Evolutionary conservation across 2,113 vertebrate species (phyloP).

Genomic region (Hemiprocne comata): DNA sequence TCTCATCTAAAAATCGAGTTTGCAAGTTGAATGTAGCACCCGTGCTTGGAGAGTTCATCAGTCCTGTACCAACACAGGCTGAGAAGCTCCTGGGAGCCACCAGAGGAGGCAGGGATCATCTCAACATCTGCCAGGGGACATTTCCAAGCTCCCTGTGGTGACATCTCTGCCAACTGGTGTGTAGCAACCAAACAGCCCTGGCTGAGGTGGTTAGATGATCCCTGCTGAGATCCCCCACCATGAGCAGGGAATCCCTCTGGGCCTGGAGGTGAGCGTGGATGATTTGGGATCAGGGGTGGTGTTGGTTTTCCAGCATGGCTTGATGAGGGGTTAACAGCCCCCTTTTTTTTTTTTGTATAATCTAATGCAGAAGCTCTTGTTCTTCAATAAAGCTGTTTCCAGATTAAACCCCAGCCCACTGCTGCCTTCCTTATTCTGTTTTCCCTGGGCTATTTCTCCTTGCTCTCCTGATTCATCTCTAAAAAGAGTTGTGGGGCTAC

Average conservation of each 20-base stretch:
- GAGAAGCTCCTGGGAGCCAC: background rate
- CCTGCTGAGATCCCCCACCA: background rate
- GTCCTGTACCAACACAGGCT: background rate
- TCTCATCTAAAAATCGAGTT: background rate
- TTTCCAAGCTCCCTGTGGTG: background rate
- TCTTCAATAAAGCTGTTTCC: constrained; percentile 27
- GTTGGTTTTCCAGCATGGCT: background rate
- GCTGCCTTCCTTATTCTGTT: background rate
- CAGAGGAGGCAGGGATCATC: background rate
- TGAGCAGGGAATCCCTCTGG: background rate
- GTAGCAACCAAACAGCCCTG: background rate
- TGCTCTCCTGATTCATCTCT: background rate
- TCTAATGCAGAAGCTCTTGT: background rate
- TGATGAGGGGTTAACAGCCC: background rate
- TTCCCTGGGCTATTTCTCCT: background rate
- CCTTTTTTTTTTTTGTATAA: background rate
- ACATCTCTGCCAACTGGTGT: background rate
- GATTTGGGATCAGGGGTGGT: rapidly evolving
- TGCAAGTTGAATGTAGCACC: background rate
- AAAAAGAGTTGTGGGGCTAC: background rate
- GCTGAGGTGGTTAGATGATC: background rate
- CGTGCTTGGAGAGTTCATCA: rapidly evolving
- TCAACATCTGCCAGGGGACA: background rate
- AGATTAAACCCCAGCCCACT: background rate
- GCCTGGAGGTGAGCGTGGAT: rapidly evolving